These are phyloP conservation scores for Entomobrya proxima DNA, from an alignment of 2,888 invertebrate genomes.

Conservation along the genomic window DNA sequence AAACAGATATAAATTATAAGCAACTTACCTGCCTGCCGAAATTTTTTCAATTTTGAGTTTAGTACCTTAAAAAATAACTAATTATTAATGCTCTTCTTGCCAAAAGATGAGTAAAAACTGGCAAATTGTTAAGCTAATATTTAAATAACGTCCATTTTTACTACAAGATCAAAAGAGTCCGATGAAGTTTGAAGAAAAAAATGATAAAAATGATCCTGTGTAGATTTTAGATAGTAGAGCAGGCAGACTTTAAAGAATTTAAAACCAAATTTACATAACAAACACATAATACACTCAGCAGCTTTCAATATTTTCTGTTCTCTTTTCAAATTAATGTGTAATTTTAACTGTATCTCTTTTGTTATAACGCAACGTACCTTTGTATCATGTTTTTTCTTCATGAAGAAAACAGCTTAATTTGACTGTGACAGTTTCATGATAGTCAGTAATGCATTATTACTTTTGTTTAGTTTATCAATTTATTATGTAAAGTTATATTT, in stretches of 20 bases:
- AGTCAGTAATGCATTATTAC: conserved; percentile 67
- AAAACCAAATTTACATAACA: background rate
- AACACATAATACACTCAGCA: background rate
- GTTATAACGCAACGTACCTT: conserved; percentile 64
- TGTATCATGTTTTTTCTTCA: conserved; percentile 45
- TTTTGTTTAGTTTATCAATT: conserved; percentile 17
- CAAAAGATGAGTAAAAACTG: too few relatives aligned
- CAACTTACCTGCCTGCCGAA: conserved; percentile 27
- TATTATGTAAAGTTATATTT: background rate
- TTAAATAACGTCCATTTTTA: conserved; percentile 20
- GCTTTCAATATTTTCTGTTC: too few relatives aligned
- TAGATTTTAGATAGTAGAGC: background rate
- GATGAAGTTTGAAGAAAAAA: background rate
- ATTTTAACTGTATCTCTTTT: conserved; percentile 27
- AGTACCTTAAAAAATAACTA: background rate
- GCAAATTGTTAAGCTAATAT: background rate
- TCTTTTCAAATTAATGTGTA: background rate
- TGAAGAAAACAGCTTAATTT: conserved; percentile 68
- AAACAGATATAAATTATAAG: too few relatives aligned
- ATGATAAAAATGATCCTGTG: background rate
- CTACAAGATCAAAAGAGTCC: too few relatives aligned
- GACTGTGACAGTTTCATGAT: conserved; percentile 69
- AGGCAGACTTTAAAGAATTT: too few relatives aligned
- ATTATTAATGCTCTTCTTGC: too few relatives aligned
- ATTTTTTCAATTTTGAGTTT: background rate